These are phyloP conservation scores for Phainopepla nitens DNA, from an alignment of 2,113 vertebrate genomes.

Conservation along the genomic window DNA sequence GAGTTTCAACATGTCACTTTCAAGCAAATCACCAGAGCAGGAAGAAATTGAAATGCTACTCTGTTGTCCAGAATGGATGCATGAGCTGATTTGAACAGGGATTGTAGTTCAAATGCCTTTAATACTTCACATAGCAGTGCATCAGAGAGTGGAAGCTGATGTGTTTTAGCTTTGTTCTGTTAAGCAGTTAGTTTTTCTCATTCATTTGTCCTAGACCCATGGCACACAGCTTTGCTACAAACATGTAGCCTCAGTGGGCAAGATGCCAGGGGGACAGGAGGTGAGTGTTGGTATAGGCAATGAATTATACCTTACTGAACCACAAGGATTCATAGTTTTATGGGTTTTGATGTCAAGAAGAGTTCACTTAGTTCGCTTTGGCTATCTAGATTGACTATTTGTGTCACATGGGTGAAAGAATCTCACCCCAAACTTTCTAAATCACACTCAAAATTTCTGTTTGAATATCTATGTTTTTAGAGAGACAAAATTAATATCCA, in stretches of 20 bases:
- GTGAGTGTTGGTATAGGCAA: neutral
- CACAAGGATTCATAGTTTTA: neutral
- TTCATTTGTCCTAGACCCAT: neutral
- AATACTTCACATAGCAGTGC: constrained; percentile 20
- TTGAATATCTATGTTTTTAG: neutral
- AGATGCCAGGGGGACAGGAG: neutral
- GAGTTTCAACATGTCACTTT: neutral
- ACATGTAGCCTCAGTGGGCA: neutral
- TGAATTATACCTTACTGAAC: neutral
- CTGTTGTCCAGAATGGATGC: neutral
- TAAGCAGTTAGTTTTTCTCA: neutral
- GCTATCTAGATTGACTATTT: neutral
- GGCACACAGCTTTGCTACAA: neutral
- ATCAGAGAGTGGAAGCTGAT: constrained; percentile 19
- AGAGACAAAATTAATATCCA: neutral
- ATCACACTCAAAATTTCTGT: neutral
- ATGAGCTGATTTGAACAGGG: neutral
- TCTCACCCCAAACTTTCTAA: neutral
- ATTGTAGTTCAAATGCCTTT: constrained; percentile 22
- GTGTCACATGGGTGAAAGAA: neutral
- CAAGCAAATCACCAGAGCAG: neutral
- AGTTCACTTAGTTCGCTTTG: neutral
- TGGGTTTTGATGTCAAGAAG: neutral
- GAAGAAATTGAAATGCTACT: neutral
- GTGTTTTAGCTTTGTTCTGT: constrained; percentile 15